Evolutionary conservation across 2,888 invertebrate species (phyloP), one percentile per base, ranked within the genome.

Genomic region (Timema podura): DNA sequence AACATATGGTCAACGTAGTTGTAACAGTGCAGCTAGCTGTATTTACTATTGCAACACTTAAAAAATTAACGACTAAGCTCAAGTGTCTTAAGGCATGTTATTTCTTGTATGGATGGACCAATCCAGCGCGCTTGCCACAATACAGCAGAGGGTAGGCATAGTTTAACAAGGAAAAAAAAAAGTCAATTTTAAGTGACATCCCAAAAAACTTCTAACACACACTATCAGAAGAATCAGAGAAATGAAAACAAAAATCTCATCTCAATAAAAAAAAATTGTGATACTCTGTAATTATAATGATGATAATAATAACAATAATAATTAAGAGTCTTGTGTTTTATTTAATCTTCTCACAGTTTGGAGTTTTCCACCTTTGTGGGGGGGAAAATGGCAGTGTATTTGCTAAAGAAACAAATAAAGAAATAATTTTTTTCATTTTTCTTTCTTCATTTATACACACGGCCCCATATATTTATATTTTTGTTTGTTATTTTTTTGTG

Each of bases 361-460:
- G 57, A 64, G 48, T 64, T 68, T 68, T 64, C 66, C 69, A 61
- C 64, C 68, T 68, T 70, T 68, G 44, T n/a, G 46, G 68, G 71
- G 68, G 72, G 70, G 72, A 68, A 72, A 69, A 73, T 73, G 73
- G 73, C 73, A 73, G 73, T 73, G 73, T 71, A 72, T 65, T 72
- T 72, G 70, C 70, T 72, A 70, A 71, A 68, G 67, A 72, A 72
- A 72, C 66, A 68, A 72, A 72, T 70, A 61, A 48, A 70, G 67
- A 47, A 61, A 68, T 70, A 44, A 64, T 71, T 69, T 65, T 64
- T 68, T 49, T 45, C 64, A 68, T 51, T 69, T 70, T 70, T 66
- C 68, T 71, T 65, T 57, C 54, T 68, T 59, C 71, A 71, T 59
- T 68, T 65, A 71, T 68, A 71, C 71, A 68, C 68, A 70, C 69